Percentiles rank a stretch among this genome's conserved stretches.
Conservation (phyloP, 2,888 invertebrate species). For the Heliconius hortense region DNA sequence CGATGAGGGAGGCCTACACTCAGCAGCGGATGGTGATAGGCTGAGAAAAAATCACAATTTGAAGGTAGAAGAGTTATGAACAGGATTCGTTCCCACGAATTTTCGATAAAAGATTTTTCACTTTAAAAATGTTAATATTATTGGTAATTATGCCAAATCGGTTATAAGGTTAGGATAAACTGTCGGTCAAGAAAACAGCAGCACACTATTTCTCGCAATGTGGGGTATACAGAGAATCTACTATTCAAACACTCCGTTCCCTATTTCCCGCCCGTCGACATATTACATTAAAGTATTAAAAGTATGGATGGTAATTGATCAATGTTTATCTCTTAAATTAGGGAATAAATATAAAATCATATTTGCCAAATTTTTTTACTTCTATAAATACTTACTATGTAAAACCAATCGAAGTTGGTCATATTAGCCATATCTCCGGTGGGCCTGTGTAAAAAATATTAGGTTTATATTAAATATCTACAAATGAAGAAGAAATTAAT, state of each 20-base stretch:
- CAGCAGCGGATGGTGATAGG: too few species aligned
- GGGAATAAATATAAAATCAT: neutral
- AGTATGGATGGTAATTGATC: neutral
- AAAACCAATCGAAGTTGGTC: constrained; percentile 72
- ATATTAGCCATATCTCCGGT: constrained; percentile 56
- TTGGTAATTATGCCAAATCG: too few species aligned
- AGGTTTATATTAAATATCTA: neutral
- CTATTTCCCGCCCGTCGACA: too few species aligned
- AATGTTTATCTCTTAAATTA: too few species aligned
- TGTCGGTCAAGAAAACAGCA: too few species aligned
- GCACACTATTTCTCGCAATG: neutral
- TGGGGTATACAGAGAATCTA: neutral
- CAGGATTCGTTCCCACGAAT: too few species aligned
- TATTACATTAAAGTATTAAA: neutral
- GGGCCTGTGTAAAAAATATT: constrained; percentile 60
- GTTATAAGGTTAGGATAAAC: too few species aligned
- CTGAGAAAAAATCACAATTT: neutral
- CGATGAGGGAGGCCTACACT: too few species aligned
- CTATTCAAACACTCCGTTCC: too few species aligned
- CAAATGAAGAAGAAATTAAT: neutral
- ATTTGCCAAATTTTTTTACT: neutral
- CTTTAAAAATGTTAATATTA: too few species aligned
- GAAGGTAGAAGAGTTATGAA: neutral
- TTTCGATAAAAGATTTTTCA: too few species aligned
- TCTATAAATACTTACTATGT: constrained; percentile 57